A percentile compares a stretch with the other conserved stretches of the same genome.
Conservation (phyloP, 2,113 vertebrate genomes). For the Campylorhamphus procurvoides region DNA sequence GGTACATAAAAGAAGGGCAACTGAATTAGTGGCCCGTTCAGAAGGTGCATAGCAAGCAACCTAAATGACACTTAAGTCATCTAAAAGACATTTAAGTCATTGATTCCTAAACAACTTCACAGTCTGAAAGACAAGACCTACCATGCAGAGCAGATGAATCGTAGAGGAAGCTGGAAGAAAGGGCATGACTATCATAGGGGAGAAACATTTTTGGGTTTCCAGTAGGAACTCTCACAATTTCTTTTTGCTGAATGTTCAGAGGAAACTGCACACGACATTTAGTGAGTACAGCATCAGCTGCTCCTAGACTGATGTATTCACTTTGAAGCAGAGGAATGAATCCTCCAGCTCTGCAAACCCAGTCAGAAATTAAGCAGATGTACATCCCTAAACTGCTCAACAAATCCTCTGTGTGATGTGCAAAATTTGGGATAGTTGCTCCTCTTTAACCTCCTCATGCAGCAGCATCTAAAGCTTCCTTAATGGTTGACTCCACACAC, state of each 20-base stretch:
- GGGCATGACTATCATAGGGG: background rate
- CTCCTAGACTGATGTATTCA: background rate
- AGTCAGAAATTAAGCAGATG: background rate
- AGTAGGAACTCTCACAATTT: background rate
- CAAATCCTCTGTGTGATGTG: background rate
- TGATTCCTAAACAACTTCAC: background rate
- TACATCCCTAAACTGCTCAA: background rate
- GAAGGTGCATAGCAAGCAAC: background rate
- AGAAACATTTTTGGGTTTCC: background rate
- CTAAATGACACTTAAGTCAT: background rate
- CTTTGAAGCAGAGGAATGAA: background rate
- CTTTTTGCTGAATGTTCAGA: background rate
- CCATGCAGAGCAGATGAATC: background rate
- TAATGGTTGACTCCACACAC: background rate
- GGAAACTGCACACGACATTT: background rate
- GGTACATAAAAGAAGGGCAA: background rate
- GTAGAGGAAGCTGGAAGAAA: background rate
- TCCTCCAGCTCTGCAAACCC: background rate
- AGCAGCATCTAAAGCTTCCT: background rate
- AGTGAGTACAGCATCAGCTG: background rate
- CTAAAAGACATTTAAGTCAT: background rate
- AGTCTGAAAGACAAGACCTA: background rate
- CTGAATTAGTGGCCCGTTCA: background rate
- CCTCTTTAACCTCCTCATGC: background rate
- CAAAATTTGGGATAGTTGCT: background rate